A percentile compares a stretch with the other conserved stretches of the same genome.
Conservation (phyloP, 1,140 invertebrate genomes). For the Schlechtendalia chinensis region DNA sequence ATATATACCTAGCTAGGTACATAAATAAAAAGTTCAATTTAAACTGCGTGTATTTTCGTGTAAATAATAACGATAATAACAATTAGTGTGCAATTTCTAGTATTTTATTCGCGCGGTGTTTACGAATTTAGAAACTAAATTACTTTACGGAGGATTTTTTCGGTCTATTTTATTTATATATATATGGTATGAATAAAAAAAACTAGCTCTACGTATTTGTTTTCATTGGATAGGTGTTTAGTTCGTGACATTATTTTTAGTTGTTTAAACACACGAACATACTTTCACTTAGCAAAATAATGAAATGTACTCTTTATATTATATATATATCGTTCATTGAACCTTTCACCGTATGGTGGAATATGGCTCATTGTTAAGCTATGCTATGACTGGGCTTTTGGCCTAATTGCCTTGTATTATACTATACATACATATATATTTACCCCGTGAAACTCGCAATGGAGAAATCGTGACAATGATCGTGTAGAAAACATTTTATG, state of each 20-base stretch:
- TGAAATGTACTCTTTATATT: slow-evolving; percentile 16
- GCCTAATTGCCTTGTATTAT: slow-evolving; percentile 22
- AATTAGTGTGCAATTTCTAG: no score
- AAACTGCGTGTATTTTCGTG: no score
- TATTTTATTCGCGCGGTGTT: no score
- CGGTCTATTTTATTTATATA: no score
- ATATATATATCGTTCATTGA: slow-evolving; percentile 23
- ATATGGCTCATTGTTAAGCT: slow-evolving; percentile 32
- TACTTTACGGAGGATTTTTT: no score
- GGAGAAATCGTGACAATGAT: slow-evolving; percentile 21
- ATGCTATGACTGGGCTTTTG: slow-evolving; percentile 38
- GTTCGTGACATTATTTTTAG: slow-evolving; percentile 7
- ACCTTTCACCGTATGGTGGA: slow-evolving; percentile 34
- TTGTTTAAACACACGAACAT: slow-evolving; percentile 9
- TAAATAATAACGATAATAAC: no score
- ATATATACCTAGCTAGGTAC: background rate
- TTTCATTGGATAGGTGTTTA: slow-evolving; percentile 1
- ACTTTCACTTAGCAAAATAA: slow-evolving; percentile 44
- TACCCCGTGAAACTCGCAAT: background rate
- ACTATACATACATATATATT: background rate
- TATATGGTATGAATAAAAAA: no score
- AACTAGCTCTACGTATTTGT: background rate
- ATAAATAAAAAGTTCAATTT: background rate
- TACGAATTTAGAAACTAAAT: no score
- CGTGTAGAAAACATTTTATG: slow-evolving; percentile 17